Evolutionary conservation across 2,797 vertebrate species (phyloP).

Genomic region (Sciurus vulgaris): DNA sequence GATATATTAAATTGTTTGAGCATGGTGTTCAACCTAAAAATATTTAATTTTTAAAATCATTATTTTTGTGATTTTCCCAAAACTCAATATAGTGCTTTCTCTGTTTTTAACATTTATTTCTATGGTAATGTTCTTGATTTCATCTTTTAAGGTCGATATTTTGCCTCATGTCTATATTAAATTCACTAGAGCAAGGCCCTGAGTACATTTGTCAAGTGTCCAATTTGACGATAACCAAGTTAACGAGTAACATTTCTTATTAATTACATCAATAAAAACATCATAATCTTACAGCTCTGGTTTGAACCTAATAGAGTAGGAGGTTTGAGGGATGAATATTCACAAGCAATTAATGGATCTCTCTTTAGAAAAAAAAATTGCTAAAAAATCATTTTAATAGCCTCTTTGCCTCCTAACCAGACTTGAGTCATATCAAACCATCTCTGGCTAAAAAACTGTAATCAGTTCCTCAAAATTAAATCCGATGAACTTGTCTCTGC

Average conservation of each 20-base stretch:
- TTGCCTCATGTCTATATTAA: conserved; percentile 63
- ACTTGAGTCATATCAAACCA: conserved; percentile 70
- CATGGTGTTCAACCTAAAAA: conserved; percentile 9
- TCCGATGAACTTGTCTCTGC: conserved; percentile 69
- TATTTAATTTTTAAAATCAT: conserved; percentile 62
- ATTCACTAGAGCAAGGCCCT: conserved; percentile 64
- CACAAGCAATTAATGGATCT: conserved; percentile 66
- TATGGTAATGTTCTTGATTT: conserved; percentile 59
- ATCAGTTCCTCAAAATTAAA: conserved; percentile 78
- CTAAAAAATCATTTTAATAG: conserved; percentile 70
- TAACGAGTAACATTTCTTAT: conserved; percentile 75
- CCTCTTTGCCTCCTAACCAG: conserved; percentile 64
- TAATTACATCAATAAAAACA: conserved; percentile 80
- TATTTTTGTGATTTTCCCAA: conserved; percentile 55
- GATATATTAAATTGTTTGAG: conserved; percentile 59
- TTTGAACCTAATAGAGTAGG: conserved; percentile 71
- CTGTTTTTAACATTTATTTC: conserved; percentile 16
- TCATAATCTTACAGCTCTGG: conserved; percentile 50
- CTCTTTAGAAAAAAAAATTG: conserved; percentile 58
- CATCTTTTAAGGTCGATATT: conserved; percentile 58
- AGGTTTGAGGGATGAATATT: conserved; percentile 69
- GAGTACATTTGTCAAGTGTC: conserved; percentile 73
- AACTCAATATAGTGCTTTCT: conserved; percentile 53
- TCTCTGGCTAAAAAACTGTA: conserved; percentile 67
- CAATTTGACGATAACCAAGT: conserved; percentile 57